Conservation (phyloP, 1,140 invertebrate genomes). For the Drusus annulatus region DNA sequence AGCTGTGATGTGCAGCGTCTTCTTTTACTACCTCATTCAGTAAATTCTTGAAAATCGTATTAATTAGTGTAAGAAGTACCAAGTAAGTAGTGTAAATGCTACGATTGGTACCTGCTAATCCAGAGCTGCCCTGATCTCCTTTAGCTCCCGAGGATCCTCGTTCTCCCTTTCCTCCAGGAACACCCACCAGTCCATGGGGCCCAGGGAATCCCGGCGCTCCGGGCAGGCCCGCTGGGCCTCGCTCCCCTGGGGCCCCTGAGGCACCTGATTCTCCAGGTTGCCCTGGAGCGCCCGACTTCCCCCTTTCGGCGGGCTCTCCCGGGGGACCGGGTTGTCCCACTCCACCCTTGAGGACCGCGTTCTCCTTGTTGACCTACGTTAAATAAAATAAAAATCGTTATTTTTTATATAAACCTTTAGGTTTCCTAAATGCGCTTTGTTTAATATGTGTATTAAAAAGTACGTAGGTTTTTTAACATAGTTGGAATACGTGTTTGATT, state of each 20-base stretch:
- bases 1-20: too few species aligned
- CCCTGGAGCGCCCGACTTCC: conserved; percentile 82
- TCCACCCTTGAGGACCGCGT: conserved; percentile 78
- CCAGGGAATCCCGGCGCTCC: conserved; percentile 79
- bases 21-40: too few species aligned
- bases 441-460: too few species aligned
- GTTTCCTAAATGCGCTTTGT: too few species aligned
- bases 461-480: too few species aligned
- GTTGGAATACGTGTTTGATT: too few species aligned
- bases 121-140: conserved; percentile 83
- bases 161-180: conserved; percentile 77
- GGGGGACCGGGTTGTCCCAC: conserved; percentile 80
- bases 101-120: conserved; percentile 74
- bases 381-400: conserved; percentile 23
- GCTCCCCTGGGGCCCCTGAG: conserved; percentile 78
- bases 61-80: too few species aligned
- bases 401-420: too few species aligned
- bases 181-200: conserved; percentile 74
- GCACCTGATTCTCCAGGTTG: conserved; percentile 82
- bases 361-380: conserved; percentile 77
- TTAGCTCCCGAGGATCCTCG: conserved; percentile 80
- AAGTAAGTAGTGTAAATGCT: too few species aligned
- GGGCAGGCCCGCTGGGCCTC: conserved; percentile 74
- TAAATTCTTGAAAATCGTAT: too few species aligned
- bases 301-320: conserved; percentile 82